phyloP scores from a whole-genome alignment of 2,797 vertebrate genomes.

The Sciurus carolinensis region DNA sequence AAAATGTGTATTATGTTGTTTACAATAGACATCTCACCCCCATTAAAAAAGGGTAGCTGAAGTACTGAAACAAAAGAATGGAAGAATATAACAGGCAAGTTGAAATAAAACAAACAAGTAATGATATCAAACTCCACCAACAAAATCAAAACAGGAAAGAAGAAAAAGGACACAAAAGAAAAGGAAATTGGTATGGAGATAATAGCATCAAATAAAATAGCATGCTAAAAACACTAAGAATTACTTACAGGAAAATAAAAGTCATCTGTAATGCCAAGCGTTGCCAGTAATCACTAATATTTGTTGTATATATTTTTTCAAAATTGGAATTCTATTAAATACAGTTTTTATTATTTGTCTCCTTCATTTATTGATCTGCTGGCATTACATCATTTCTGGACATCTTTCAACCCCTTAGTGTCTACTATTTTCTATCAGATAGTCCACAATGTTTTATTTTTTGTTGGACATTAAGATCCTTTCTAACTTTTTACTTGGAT shows the following conservation, averaged over 20 bases:
- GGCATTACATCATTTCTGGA: neutral
- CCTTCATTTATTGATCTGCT: neutral
- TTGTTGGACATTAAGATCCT: neutral
- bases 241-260: neutral
- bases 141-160: neutral
- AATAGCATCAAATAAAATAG: neutral
- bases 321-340: conserved; percentile 16
- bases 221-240: neutral
- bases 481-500: neutral
- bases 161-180: neutral
- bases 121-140: neutral
- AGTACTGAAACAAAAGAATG: neutral
- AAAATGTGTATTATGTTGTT: neutral
- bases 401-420: neutral
- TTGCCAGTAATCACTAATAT: neutral
- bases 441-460: neutral
- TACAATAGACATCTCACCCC: neutral
- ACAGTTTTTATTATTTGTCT: neutral
- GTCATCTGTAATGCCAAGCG: neutral
- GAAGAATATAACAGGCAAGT: neutral
- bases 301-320: neutral
- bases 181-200: neutral
- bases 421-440: neutral
- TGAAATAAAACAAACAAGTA: neutral
- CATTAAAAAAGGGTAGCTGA: neutral